Evolutionary conservation across 2,797 vertebrate genomes (phyloP).

Genomic region (Picus viridis): DNA sequence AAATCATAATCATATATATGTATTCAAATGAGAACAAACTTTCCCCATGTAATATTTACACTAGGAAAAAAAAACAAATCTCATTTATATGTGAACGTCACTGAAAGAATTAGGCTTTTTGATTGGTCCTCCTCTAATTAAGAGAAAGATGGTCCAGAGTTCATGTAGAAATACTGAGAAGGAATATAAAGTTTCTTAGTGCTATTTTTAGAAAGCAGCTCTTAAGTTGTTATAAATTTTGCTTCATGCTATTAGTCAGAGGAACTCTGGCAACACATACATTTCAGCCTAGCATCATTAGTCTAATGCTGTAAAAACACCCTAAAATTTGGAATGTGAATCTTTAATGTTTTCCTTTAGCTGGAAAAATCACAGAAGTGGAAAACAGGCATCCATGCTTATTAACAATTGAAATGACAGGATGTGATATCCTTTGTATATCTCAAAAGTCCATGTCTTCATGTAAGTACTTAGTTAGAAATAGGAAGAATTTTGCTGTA

Average conservation of each 20-base stretch:
- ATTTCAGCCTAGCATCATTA: background rate
- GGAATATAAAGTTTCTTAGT: background rate
- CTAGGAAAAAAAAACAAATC: background rate
- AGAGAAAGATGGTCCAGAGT: background rate
- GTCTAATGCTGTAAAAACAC: background rate
- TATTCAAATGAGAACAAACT: background rate
- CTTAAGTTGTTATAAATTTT: background rate
- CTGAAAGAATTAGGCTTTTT: background rate
- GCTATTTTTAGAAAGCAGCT: background rate
- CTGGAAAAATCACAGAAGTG: background rate
- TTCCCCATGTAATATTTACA: background rate
- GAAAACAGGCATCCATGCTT: background rate
- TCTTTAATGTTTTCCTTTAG: background rate
- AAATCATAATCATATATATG: background rate
- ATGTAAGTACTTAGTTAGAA: background rate
- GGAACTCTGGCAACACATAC: background rate
- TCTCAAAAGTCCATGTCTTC: background rate
- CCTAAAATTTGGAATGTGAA: background rate
- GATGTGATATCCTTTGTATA: background rate
- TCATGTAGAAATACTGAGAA: background rate
- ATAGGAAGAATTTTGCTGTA: background rate
- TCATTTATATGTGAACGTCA: background rate
- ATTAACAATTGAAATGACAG: background rate
- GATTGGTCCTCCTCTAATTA: background rate
- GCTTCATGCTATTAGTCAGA: background rate